Conservation (phyloP, 2,888 invertebrate genomes). For the Chouioia cunea region DNA sequence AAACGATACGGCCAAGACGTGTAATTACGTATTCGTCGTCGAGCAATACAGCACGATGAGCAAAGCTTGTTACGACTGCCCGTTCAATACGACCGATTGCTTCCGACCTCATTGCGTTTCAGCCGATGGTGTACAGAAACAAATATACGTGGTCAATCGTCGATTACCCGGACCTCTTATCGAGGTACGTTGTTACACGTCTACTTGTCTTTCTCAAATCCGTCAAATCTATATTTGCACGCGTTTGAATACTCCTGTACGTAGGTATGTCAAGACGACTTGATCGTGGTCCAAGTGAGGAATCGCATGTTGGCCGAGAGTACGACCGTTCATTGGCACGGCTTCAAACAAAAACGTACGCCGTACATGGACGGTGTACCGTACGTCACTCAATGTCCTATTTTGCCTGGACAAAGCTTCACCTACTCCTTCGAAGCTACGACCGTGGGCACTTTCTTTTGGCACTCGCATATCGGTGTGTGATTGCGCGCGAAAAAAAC, state of each 20-base stretch:
- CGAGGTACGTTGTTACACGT: no score
- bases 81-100: conserved; percentile 81
- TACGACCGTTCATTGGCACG: conserved; percentile 93
- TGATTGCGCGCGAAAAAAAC: not conserved
- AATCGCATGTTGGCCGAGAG: conserved; percentile 84
- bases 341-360: conserved; percentile 81
- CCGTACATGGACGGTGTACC: conserved; percentile 94
- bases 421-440: conserved; percentile 81
- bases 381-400: conserved; percentile 87
- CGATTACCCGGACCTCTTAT: conserved; percentile 89
- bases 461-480: conserved; percentile 79
- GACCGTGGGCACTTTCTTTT: conserved; percentile 85
- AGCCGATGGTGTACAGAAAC: conserved; percentile 83
- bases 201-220: conserved; percentile 67
- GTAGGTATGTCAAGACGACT: conserved; percentile 88
- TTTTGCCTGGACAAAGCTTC: conserved; percentile 80
- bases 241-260: conserved; percentile 67
- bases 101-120: conserved; percentile 83
- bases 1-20: conserved; percentile 74
- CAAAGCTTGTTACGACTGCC: conserved; percentile 90
- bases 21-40: conserved; percentile 79
- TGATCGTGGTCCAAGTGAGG: conserved; percentile 83
- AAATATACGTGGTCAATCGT: conserved; percentile 84
- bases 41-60: conserved; percentile 90
- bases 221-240: not conserved